Evolutionary conservation across 1,140 invertebrate genomes (phyloP), one percentile per base, ranked within the genome.

Genomic region (Scaptomyza pallida): DNA sequence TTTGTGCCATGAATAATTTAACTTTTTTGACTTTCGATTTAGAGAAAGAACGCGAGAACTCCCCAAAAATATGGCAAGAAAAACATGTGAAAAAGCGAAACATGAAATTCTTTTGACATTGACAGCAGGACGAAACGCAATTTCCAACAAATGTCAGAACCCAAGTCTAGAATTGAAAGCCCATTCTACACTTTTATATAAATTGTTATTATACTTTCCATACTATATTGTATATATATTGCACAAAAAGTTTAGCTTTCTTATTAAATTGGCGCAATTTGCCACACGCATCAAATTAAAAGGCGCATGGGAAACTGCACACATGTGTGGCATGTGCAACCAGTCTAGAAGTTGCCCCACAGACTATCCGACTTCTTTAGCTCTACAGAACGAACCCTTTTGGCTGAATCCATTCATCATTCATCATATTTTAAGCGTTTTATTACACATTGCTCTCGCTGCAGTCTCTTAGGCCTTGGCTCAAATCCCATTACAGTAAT

Each of bases 401-500:
- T n/a, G n/a, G 75, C 75, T 43, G 83, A n/a, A 82, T 70, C 78
- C 82, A 86, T 86, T 64, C 82, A 88, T 82, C 83, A 86, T 86
- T 82, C 82, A 88, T 86, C 82, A 86, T 82, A 72, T 82, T n/a
- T n/a, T 88, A 88, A 88, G 83, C 88, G 82, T 88, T 88, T 88
- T 88, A 88, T 89, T 89, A 90, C 88, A 75, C 78, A 70, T 56
- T 70, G 60, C 52, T 30, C 6, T 30, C 6, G 47, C 55, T 41
- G 47, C 13, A 47, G 71, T 65, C 79, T 75, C 67, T 72, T 52
- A 41, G 56, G 71, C 63, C 63, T 43, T 21, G 62, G 52, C 73
- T 89, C 69, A 90, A 90, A 81, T 90, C 88, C 88, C 88, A 90
- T 90, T 90, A 90, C 79, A 77, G 88, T 90, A 90, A 90, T 90